These are phyloP conservation scores for Anguilla pacifica DNA, from an alignment of 2,797 vertebrate species.

Conservation along the genomic window DNA sequence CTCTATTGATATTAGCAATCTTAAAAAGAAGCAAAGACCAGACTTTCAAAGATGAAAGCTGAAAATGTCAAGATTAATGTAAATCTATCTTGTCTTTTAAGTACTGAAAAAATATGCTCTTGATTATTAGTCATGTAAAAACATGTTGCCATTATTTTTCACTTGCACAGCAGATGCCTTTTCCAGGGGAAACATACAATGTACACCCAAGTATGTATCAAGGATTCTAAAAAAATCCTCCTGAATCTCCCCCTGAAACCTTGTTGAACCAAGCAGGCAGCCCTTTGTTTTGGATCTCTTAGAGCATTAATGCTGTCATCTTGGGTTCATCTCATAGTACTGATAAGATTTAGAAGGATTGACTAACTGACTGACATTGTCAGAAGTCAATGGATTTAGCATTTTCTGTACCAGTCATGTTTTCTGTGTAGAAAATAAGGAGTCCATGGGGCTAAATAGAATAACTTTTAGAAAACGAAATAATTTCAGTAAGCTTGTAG, in stretches of 20 bases:
- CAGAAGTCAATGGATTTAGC: no score
- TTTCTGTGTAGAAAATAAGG: no score
- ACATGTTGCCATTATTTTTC: background rate
- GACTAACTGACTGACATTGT: background rate
- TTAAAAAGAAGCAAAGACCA: no score
- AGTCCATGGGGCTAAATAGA: no score
- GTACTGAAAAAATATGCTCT: no score
- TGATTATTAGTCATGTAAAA: no score
- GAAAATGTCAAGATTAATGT: background rate
- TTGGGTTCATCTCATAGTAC: background rate
- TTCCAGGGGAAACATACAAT: background rate
- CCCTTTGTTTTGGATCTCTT: background rate
- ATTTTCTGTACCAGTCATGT: no score
- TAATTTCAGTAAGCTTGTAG: background rate
- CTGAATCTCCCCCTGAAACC: background rate
- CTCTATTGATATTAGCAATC: background rate
- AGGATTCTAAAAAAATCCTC: background rate
- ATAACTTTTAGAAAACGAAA: background rate
- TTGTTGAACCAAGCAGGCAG: constrained; percentile 29
- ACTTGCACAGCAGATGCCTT: background rate
- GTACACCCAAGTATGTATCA: background rate
- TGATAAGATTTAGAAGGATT: background rate
- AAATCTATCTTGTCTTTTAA: background rate
- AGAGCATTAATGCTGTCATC: constrained; percentile 26
- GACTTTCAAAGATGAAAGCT: background rate